Evolutionary conservation across 2,797 vertebrate genomes (phyloP).

Genomic region (Spea hammondii): DNA sequence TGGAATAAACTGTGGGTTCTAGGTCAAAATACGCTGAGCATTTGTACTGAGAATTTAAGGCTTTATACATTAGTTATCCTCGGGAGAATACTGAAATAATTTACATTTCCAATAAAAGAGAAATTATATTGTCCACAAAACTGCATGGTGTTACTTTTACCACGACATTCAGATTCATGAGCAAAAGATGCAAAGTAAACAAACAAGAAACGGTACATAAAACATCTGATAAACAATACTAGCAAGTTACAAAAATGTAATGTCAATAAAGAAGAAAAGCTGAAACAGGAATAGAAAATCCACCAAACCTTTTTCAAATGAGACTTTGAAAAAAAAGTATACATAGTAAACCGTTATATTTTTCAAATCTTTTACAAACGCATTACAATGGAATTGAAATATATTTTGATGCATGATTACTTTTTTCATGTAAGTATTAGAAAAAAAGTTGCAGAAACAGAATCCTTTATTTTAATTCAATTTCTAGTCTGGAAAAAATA

Average conservation of each 20-base stretch:
- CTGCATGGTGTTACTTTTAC: conserved; percentile 39
- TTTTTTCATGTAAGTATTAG: too few species aligned
- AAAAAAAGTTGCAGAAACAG: too few species aligned
- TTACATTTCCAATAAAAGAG: conserved; percentile 50
- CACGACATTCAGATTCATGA: conserved; percentile 44
- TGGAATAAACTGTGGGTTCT: neutral
- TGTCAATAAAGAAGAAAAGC: too few species aligned
- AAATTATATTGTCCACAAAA: conserved; percentile 36
- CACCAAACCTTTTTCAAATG: neutral
- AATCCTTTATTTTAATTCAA: too few species aligned
- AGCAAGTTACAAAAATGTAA: too few species aligned
- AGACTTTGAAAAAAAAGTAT: neutral
- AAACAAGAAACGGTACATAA: conserved; percentile 17
- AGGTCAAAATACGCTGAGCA: conserved; percentile 37
- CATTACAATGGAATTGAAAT: too few species aligned
- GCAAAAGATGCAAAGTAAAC: conserved; percentile 40
- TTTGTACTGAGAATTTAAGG: conserved; percentile 23
- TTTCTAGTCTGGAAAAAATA: too few species aligned
- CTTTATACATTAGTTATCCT: conserved; percentile 49
- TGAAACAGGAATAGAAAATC: too few species aligned
- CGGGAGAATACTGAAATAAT: conserved; percentile 35
- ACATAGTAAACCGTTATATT: too few species aligned
- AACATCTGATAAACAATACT: conserved; percentile 13
- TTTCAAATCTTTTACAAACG: too few species aligned
- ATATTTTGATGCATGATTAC: too few species aligned